Evolutionary conservation across 2,888 invertebrate species (phyloP).

Genomic region (Lumbricus terrestris): DNA sequence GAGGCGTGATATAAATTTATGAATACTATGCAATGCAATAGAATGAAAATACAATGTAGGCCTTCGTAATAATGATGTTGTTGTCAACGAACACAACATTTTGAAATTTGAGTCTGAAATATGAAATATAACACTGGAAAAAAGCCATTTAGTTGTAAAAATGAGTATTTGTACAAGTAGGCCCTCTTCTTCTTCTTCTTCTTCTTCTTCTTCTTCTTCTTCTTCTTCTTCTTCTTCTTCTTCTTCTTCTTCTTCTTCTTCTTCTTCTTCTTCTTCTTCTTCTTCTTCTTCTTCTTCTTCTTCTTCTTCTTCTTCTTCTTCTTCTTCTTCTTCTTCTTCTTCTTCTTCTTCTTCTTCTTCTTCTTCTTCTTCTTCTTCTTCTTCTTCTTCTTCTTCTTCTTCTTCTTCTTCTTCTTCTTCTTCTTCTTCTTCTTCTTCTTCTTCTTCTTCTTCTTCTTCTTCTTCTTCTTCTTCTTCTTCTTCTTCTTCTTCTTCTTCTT

Average conservation of each 20-base stretch:
- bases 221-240: not conserved
- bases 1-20: no score
- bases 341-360: not conserved
- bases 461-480: constrained; percentile 21
- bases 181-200: constrained; percentile 19
- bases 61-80: no score
- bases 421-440: constrained; percentile 10
- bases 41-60: no score
- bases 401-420: constrained; percentile 9
- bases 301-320: not conserved
- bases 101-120: no score
- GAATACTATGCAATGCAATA: no score
- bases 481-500: constrained; percentile 20
- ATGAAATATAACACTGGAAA: no score
- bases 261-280: constrained; percentile 10
- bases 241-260: constrained; percentile 15
- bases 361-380: not conserved
- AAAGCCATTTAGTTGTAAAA: no score
- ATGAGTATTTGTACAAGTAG: no score
- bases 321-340: constrained; percentile 7
- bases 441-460: constrained; percentile 20
- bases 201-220: constrained; percentile 19
- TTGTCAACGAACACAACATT: no score
- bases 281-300: not conserved
- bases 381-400: not conserved